Evolutionary conservation across 2,113 vertebrate species (phyloP).

Genomic region (Sinocyclocheilus grahami): DNA sequence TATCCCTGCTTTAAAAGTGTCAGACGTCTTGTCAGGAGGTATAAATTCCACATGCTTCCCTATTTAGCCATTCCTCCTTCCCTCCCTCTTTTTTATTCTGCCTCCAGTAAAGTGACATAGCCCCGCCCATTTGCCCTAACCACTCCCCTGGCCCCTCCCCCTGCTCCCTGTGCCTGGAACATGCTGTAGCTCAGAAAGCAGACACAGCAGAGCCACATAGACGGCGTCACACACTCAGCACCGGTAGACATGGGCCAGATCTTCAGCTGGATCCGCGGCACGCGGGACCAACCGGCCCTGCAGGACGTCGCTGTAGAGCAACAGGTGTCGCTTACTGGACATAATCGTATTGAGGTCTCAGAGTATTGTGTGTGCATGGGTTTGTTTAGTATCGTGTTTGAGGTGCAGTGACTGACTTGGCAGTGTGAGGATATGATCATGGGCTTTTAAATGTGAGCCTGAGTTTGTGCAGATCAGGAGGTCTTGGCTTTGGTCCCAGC

Average conservation of each 20-base stretch:
- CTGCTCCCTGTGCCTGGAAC: slow-evolving; percentile 58
- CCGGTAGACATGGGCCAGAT: slow-evolving; percentile 74
- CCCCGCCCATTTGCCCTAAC: slow-evolving; percentile 3
- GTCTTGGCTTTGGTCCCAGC: slow-evolving; percentile 34
- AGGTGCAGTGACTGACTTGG: not conserved
- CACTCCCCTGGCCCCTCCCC: slow-evolving; percentile 35
- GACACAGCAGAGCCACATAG: slow-evolving; percentile 48
- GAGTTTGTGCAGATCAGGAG: slow-evolving; percentile 29
- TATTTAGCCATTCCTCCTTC: slow-evolving; percentile 62
- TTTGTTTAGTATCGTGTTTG: slow-evolving; percentile 11
- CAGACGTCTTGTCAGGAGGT: slow-evolving; percentile 49
- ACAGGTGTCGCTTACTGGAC: slow-evolving; percentile 68
- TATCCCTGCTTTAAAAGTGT: slow-evolving; percentile 44
- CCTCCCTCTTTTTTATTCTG: slow-evolving; percentile 28
- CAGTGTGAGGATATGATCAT: not conserved
- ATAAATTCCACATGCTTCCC: slow-evolving; percentile 56
- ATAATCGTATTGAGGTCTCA: slow-evolving; percentile 27
- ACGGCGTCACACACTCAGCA: slow-evolving; percentile 36
- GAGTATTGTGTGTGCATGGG: slow-evolving; percentile 11
- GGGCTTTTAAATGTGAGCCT: not conserved
- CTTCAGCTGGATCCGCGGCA: slow-evolving; percentile 74
- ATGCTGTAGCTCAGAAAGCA: slow-evolving; percentile 65
- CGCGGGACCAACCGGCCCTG: slow-evolving; percentile 61
- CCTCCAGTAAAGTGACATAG: not conserved
- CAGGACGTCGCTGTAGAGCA: slow-evolving; percentile 74